phyloP scores from a whole-genome alignment of 2,113 vertebrate species.

The Ceuthmochares aereus region DNA sequence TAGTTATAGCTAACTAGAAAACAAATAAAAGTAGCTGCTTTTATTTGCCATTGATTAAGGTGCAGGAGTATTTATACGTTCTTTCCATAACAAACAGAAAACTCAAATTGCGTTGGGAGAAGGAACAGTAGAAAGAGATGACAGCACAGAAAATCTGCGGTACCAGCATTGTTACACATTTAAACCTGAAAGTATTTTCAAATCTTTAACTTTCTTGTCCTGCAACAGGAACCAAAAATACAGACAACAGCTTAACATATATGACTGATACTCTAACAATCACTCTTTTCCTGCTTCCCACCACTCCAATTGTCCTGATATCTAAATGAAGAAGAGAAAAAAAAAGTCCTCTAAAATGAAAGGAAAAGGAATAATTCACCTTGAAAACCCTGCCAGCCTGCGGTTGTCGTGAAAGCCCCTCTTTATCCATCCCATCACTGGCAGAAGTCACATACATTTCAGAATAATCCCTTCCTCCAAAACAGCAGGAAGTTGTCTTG shows the following conservation, averaged over 20 bases:
- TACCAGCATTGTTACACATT: not conserved
- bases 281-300: not conserved
- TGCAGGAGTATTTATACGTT: not conserved
- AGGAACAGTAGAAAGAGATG: not conserved
- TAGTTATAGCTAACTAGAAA: not conserved
- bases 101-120: not conserved
- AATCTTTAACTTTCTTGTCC: not conserved
- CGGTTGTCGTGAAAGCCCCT: conserved; percentile 75
- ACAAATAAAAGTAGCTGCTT: not conserved
- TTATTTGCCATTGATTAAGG: not conserved
- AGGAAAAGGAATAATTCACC: conserved; percentile 67
- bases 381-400: conserved; percentile 88
- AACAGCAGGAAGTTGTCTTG: conserved; percentile 92
- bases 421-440: conserved; percentile 78
- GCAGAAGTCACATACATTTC: conserved; percentile 93
- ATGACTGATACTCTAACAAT: not conserved
- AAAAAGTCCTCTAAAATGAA: not conserved
- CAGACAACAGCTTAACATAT: not conserved
- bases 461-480: conserved; percentile 90
- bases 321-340: not conserved
- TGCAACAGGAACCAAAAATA: not conserved
- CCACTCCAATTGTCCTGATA: not conserved
- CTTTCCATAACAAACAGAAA: not conserved
- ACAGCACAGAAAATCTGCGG: not conserved
- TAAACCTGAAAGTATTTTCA: not conserved